phyloP scores from a whole-genome alignment of 2,797 vertebrate genomes.

The Catamblyrhynchus diadema region DNA sequence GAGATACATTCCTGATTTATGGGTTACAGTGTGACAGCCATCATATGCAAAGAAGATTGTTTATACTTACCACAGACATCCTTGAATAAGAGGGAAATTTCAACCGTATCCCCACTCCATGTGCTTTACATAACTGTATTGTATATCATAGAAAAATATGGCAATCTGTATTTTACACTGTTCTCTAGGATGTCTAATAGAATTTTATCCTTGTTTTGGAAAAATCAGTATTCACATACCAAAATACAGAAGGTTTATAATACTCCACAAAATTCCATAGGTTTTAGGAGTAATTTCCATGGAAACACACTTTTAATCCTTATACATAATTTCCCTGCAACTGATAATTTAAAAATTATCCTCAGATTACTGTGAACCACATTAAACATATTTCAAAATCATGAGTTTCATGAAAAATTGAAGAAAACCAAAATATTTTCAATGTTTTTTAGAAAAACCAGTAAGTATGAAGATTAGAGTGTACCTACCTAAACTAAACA shows the following conservation, averaged over 20 bases:
- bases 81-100: slow-evolving; percentile 7
- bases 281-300: background rate
- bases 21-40: background rate
- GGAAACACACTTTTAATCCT: background rate
- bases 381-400: background rate
- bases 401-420: background rate
- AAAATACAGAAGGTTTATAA: background rate
- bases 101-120: background rate
- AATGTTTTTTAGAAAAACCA: background rate
- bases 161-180: background rate
- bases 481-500: slow-evolving; percentile 95
- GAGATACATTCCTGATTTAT: slow-evolving; percentile 14
- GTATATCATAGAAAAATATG: background rate
- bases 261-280: background rate
- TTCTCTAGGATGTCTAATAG: background rate
- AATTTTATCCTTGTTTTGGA: background rate
- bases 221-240: background rate
- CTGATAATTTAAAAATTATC: background rate
- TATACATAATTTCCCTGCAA: background rate
- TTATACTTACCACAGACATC: slow-evolving; percentile 6
- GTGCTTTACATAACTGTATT: background rate
- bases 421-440: background rate
- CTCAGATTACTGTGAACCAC: background rate
- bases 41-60: slow-evolving; percentile 8
- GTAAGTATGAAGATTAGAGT: background rate